Evolutionary conservation across 2,888 invertebrate genomes (phyloP).

Genomic region (Drosophila rubida): DNA sequence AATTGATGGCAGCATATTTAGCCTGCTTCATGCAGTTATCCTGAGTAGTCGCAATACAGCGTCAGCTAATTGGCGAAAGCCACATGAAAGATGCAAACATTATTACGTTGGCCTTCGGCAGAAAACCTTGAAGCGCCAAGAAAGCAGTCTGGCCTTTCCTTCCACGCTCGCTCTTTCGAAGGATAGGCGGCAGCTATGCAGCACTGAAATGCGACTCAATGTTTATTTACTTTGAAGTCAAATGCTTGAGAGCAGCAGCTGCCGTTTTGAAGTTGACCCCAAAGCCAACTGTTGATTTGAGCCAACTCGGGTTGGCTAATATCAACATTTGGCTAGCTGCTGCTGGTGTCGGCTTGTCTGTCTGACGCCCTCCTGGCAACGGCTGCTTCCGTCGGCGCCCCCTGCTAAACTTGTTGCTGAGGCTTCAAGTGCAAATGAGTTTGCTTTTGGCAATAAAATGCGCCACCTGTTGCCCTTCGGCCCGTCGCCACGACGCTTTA

Average conservation of each 20-base stretch:
- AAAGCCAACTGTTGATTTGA: conserved; percentile 56
- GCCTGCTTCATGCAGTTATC: too few species aligned
- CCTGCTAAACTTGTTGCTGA: conserved; percentile 46
- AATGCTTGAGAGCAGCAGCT: conserved; percentile 27
- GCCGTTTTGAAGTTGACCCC: conserved; percentile 50
- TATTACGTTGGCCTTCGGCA: conserved; percentile 52
- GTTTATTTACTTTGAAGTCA: conserved; percentile 68
- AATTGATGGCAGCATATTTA: too few species aligned
- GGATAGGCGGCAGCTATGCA: background rate
- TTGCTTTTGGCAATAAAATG: conserved; percentile 64
- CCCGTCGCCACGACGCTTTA: too few species aligned
- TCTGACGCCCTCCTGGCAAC: conserved; percentile 4
- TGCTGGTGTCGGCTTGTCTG: conserved; percentile 20
- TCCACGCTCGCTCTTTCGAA: background rate
- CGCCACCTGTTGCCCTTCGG: conserved; percentile 64
- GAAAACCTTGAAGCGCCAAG: conserved; percentile 8
- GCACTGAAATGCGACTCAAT: conserved; percentile 38
- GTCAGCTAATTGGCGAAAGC: conserved; percentile 46
- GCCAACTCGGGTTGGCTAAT: conserved; percentile 51
- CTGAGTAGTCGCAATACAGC: too few species aligned
- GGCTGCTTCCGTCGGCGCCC: conserved; percentile 1
- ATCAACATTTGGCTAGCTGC: conserved; percentile 64
- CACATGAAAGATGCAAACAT: conserved; percentile 44
- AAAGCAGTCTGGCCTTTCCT: background rate
- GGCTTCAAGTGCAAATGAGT: conserved; percentile 73